Evolutionary conservation across 2,113 vertebrate species (phyloP).

Genomic region (Myiagra hebetior): DNA sequence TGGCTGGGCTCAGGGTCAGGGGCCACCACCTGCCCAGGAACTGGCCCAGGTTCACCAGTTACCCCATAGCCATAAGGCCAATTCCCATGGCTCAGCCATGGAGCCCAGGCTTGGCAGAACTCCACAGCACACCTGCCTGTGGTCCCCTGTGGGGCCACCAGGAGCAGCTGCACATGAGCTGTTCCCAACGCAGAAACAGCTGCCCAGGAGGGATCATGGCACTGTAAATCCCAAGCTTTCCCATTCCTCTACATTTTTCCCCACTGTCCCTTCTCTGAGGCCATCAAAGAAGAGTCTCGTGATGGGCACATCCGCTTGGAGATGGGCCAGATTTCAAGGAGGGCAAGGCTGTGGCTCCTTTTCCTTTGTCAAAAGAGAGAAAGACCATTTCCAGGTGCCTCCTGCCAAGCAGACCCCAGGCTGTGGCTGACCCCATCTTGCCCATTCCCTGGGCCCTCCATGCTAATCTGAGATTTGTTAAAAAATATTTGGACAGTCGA

Average conservation of each 20-base stretch:
- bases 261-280: not conserved
- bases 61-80: not conserved
- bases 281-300: not conserved
- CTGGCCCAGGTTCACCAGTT: not conserved
- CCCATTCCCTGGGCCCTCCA: not conserved
- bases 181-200: not conserved
- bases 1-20: not conserved
- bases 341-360: not conserved
- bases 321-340: not conserved
- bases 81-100: not conserved
- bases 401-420: not conserved
- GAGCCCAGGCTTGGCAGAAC: not conserved
- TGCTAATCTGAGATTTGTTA: conserved; percentile 23
- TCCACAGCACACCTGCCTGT: conserved; percentile 5
- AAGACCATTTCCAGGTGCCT: conserved; percentile 7
- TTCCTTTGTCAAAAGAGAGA: not conserved
- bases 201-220: not conserved
- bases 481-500: conserved; percentile 40
- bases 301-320: not conserved
- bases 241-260: not conserved
- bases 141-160: not conserved
- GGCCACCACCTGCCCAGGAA: not conserved
- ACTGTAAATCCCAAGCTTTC: not conserved
- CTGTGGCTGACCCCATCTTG: not conserved
- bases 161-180: not conserved